Base-by-base conservation (phyloP, 1,140 invertebrate genomes). In the Dendroctonus valens region DNA sequence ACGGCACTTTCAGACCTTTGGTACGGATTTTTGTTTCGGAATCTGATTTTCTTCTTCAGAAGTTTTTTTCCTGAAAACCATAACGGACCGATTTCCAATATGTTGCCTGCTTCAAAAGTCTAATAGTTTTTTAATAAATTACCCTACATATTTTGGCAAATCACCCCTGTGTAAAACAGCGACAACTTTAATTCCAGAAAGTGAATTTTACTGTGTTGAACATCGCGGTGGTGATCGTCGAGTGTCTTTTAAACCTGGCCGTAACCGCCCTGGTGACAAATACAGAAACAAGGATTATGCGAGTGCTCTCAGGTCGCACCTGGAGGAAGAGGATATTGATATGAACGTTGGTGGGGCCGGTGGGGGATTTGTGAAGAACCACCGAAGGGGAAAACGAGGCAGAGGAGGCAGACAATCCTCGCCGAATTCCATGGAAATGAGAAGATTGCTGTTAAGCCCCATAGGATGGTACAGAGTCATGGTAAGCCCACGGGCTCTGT, bases 391-490 rank as follows among this genome's bases (percentile, higher is more conserved):
- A 46, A 76, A 78, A 7, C 69, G 73, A 49, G 58, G 70, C 39
- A 67, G 65, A 14, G 72, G 65, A 9, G 64, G 72, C 26, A 75
- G 81, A n/a, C 69, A 80, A 0, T 77, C 79, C 41, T 82, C 83
- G 4, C 81, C 82, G 38, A 73, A 76, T 68, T 55, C 72, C 7
- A 53, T 67, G 6, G 42, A 38, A 7, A 75, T 74, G 61, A 72
- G 75, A 49, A 83, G 78, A 73, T 79, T 83, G 12, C 72, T 82
- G 38, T 76, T 81, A 74, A 79, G 81, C 15, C 69, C 79, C 8
- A 71, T 81, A 5, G 81, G 80, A 38, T 88, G 84, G 85, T 88
- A 85, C 74, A 84, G 83, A 78, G 79, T 88, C 6, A 81, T 77
- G n/a, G 82, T 83, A 77, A 79, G 81, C 71, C 55, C 63, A 41